Evolutionary conservation across 2,113 vertebrate genomes (phyloP), one percentile per base, ranked within the genome.

Genomic region (Anarrhichthys ocellatus): DNA sequence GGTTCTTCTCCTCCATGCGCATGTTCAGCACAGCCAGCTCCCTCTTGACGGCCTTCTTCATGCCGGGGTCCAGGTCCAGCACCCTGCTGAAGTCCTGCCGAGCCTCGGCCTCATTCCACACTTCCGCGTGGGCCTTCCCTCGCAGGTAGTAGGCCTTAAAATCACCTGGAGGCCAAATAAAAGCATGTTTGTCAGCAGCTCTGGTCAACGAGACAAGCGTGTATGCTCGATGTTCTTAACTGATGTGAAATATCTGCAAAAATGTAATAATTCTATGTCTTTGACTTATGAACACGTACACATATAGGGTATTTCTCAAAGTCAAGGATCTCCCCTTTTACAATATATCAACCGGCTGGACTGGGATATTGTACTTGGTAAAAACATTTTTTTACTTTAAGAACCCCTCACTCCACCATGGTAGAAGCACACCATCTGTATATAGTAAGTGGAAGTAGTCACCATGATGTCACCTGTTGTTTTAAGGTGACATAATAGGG

Each of bases 81-180:
- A 97, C 96, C 66, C 94, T 92, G 85, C 90, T 89, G 87, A 96
- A 96, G 92, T 96, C 95, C 1, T 94, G 93, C 78, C 92, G 95
- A 73, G 96, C 95, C 84, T 96, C 95, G 0, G 89, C 93, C 85
- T 96, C 96, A 0, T 97, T 96, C 96, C 96, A 97, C 81, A 97
- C 96, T 83, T 97, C 96, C 0, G 93, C 80, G 15, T 97, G 95
- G 3, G 97, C 97, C 77, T 96, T 96, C n/a, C 93, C 97, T 14
- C 96, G 91, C 86, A 98, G 70, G 76, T 92, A 97, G 89, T 93
- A 97, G n/a, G 96, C 96, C 85, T 98, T 97, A 54, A 82, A 84
- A 0, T 80, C 78, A 5, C 97, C 96, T 94, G 63, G 1, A 66
- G 44, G 59, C 52, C 48, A 40, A 69, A 64, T 7, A 56, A 10